Conservation (phyloP, 1,140 invertebrate species). For the Neuroterus valhalla region DNA sequence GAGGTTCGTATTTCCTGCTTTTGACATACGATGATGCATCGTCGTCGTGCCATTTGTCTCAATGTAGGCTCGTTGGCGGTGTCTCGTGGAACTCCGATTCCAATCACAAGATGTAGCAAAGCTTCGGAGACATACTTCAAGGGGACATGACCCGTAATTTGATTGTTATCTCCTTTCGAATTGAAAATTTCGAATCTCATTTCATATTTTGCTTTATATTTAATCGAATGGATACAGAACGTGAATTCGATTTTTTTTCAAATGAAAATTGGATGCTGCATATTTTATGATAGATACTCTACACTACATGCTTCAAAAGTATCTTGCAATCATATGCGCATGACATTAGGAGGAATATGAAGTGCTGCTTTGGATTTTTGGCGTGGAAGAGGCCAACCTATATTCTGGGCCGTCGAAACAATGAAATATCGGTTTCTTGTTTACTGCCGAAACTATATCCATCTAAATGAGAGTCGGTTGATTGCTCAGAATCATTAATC, state of each 20-base stretch:
- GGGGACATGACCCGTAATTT: conserved; percentile 31
- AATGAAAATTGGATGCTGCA: too few species aligned
- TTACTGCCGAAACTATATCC: conserved; percentile 38
- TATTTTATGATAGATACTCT: too few species aligned
- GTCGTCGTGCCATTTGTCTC: conserved; percentile 62
- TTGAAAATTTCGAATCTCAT: not conserved
- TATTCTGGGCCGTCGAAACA: conserved; percentile 30
- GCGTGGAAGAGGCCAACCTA: too few species aligned
- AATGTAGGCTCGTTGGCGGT: conserved; percentile 49
- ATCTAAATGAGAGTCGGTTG: conserved; percentile 1
- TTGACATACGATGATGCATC: conserved; percentile 66
- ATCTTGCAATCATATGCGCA: too few species aligned
- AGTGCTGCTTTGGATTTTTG: too few species aligned
- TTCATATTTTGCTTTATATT: not conserved
- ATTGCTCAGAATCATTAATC: too few species aligned
- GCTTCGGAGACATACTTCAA: conserved; percentile 39
- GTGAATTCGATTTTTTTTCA: too few species aligned
- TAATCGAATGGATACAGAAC: too few species aligned
- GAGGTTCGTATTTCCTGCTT: conserved; percentile 53
- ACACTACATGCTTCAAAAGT: too few species aligned
- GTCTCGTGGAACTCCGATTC: conserved; percentile 59
- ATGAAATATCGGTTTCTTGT: conserved; percentile 52
- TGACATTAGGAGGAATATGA: too few species aligned
- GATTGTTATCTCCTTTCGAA: not conserved
- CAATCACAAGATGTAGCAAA: conserved; percentile 56